Base-by-base conservation (phyloP, 1,140 invertebrate species). In the Bemisia tabaci region DNA sequence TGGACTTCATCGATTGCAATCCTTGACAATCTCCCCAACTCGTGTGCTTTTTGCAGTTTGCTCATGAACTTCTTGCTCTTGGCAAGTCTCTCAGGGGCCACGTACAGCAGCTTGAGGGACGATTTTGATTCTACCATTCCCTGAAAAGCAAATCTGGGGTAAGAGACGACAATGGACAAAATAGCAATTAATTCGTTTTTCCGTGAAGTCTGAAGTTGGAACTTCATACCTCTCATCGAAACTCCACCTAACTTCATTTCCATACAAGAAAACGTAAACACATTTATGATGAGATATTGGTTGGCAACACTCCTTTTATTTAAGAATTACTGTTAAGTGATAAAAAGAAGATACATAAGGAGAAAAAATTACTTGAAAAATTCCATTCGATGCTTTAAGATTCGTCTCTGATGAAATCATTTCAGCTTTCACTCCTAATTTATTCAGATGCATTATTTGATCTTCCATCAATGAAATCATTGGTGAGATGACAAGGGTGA, bases 1-100 rank as follows among this genome's bases (percentile, higher is more conserved):
- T 98, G 94, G 0, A 95, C 92, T 77, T 98, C 94, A 77, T 97
- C 95, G 70, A 98, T 94, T 0, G 93, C 93, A 73, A 97, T 84
- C 67, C 89, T 77, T 64, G 87, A 82, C 63, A 97, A 79, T 68
- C 84, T 79, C 11, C 85, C 86, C 65, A 86, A 75, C 70, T 84
- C 78, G 73, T 90, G 87, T 71, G 89, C 86, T 73, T 93, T 92
- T 75, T 95, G 90, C 26, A 97, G 77, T 72, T 90, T 88, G 58
- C 85, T 82, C 88, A 94, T 91, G 68, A 95, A 91, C 62, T 86
- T 79, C 78, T 94, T 95, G 67, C 90, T 93, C 73, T 95, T 94
- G 0, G 89, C 87, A 73, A 97, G 83, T 72, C 92, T 92, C 76
- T 96, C 94, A n/a, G 93, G 94, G 1, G 94, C 95, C 0, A 94